Evolutionary conservation across 2,888 invertebrate species (phyloP), one percentile per base, ranked within the genome.

Genomic region (Willowsia nigromaculata): DNA sequence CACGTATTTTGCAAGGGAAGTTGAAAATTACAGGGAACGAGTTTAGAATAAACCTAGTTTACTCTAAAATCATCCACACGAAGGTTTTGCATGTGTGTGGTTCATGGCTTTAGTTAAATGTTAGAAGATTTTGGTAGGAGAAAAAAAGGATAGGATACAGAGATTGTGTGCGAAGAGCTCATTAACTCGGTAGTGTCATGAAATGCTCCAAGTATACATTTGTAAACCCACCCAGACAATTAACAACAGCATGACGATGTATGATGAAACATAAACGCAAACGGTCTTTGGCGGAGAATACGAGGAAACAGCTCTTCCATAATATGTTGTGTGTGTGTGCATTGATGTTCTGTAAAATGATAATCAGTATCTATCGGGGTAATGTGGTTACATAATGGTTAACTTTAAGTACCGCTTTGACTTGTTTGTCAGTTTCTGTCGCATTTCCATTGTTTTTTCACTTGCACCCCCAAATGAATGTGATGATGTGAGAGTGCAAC

Each of bases 1-100:
- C 84, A 47, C 43, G 30, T 74, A 71, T 85, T 85, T 65, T 37
- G 78, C 85, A 78, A 71, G 81, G 86, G 43, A 86, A 80, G 50
- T 40, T 18, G 81, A 27, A 71, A 86, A 80, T 86, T 86, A 85
- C 65, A 33, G 85, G 47, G 65, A 78, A 50, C 27, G 37, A 40
- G 43, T 27, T 18, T 50, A 84, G 74, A 71, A 56, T 43, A 56
- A 85, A 76, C 62, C 37, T 84, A 25, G 47, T 68, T 83, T 65
- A 68, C 68, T 76, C 76, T 59, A 85, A 85, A 62, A 62, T 84
- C 18, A 71, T 43, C 65, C 78, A 65, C 43, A 76, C 59, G 78
- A 86, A 80, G 80, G 80, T 81, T 71, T 80, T 85, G 85, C 81
- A 89, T 89, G 89, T 85, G 89, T 84, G 89, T 85, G 89, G 89